Evolutionary conservation across 2,113 vertebrate genomes (phyloP).

Genomic region (Centropus unirufus): DNA sequence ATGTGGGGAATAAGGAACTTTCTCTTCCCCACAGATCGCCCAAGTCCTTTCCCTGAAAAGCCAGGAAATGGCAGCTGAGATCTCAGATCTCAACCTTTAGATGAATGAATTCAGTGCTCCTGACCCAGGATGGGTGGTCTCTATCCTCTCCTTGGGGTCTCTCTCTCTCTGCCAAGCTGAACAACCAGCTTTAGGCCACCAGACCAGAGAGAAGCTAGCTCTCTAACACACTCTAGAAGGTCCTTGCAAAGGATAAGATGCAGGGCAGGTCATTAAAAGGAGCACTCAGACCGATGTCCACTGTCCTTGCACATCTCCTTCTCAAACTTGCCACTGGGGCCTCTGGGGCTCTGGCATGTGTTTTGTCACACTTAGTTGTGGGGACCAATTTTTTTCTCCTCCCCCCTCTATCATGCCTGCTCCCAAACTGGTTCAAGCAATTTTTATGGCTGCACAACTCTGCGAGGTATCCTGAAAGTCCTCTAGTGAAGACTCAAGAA

Average conservation of each 20-base stretch:
- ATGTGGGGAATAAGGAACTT: not conserved
- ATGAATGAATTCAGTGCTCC: not conserved
- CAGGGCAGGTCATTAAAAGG: not conserved
- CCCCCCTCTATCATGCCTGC: not conserved
- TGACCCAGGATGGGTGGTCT: not conserved
- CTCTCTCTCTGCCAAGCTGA: not conserved
- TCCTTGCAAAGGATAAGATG: not conserved
- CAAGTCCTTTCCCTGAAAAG: not conserved
- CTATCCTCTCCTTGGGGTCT: not conserved
- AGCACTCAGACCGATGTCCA: not conserved
- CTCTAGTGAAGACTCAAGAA: not conserved
- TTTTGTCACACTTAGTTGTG: no score
- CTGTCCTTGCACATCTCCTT: accelerated
- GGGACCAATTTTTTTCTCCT: not conserved
- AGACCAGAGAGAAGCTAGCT: not conserved
- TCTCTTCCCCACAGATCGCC: not conserved
- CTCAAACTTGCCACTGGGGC: not conserved
- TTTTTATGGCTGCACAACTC: not conserved
- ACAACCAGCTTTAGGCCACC: not conserved
- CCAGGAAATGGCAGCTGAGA: not conserved
- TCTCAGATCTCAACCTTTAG: not conserved
- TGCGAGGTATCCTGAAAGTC: not conserved
- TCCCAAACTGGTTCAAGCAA: not conserved
- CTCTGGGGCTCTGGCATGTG: not conserved
- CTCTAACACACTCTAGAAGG: accelerated